These are phyloP conservation scores for Nicator chloris DNA, from an alignment of 2,113 vertebrate species.

Conservation along the genomic window DNA sequence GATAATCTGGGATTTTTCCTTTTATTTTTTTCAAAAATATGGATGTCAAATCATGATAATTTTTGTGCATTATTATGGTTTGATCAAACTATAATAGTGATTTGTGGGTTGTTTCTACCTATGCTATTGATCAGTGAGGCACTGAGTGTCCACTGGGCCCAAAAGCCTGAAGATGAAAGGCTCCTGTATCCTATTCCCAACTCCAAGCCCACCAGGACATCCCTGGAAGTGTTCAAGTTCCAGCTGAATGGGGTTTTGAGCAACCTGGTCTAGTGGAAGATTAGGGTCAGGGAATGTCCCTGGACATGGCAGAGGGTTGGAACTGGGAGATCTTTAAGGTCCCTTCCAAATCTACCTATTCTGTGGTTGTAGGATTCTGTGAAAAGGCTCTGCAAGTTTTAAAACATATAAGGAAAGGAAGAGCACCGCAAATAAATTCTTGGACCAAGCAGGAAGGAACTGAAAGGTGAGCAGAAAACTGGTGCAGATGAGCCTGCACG, in stretches of 20 bases:
- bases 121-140: not conserved
- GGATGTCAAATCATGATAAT: not conserved
- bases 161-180: not conserved
- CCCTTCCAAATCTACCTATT: not conserved
- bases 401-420: not conserved
- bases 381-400: not conserved
- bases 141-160: not conserved
- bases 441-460: not conserved
- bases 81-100: not conserved
- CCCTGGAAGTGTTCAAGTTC: not conserved
- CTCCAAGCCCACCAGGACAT: rapidly evolving
- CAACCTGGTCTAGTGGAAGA: not conserved
- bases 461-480: not conserved
- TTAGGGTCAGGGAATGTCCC: too few relatives aligned
- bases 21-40: not conserved
- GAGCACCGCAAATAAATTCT: not conserved
- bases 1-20: not conserved
- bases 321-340: not conserved
- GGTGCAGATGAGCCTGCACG: not conserved
- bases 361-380: not conserved
- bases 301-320: not conserved
- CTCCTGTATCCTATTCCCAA: not conserved
- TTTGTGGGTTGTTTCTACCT: not conserved
- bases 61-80: not conserved
- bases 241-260: not conserved